Evolutionary conservation across 2,888 invertebrate genomes (phyloP).

Genomic region (Platypus cylindrus): DNA sequence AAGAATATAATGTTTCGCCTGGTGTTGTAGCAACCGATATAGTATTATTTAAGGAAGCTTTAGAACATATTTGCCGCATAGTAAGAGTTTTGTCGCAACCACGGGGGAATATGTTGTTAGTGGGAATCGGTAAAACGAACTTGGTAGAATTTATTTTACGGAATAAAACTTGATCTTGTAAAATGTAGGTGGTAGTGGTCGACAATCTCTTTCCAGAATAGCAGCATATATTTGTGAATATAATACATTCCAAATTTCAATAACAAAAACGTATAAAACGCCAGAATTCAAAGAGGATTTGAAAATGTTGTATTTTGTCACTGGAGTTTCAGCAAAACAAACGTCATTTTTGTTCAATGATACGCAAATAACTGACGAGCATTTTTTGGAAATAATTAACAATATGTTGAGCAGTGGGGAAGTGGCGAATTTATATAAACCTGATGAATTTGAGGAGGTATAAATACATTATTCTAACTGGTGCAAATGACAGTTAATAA

Average conservation of each 20-base stretch:
- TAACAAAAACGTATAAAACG: conserved; percentile 64
- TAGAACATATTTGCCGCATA: conserved; percentile 73
- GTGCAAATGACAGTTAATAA: neutral
- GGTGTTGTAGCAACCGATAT: conserved; percentile 69
- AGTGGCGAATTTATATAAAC: conserved; percentile 74
- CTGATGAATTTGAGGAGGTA: conserved; percentile 82
- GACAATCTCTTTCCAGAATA: conserved; percentile 66
- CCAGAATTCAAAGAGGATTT: conserved; percentile 73
- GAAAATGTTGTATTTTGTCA: conserved; percentile 55
- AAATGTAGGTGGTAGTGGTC: conserved; percentile 61
- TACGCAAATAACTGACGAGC: conserved; percentile 71
- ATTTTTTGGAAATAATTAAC: conserved; percentile 79
- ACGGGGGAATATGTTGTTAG: conserved; percentile 68
- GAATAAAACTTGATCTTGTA: neutral
- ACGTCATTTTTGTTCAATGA: conserved; percentile 77
- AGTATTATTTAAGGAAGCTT: conserved; percentile 76
- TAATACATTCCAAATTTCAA: conserved; percentile 63
- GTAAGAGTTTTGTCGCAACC: conserved; percentile 74
- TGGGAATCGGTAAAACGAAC: conserved; percentile 53
- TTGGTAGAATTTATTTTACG: conserved; percentile 1
- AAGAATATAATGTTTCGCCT: conserved; percentile 68
- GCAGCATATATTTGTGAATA: conserved; percentile 72
- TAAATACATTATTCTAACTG: neutral
- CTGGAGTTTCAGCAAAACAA: conserved; percentile 63
- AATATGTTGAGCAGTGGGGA: conserved; percentile 81